Percentiles rank a stretch among this genome's conserved stretches.
Evolutionary conservation across 2,113 vertebrate genomes (phyloP).

Genomic region (Ursus arctos): DNA sequence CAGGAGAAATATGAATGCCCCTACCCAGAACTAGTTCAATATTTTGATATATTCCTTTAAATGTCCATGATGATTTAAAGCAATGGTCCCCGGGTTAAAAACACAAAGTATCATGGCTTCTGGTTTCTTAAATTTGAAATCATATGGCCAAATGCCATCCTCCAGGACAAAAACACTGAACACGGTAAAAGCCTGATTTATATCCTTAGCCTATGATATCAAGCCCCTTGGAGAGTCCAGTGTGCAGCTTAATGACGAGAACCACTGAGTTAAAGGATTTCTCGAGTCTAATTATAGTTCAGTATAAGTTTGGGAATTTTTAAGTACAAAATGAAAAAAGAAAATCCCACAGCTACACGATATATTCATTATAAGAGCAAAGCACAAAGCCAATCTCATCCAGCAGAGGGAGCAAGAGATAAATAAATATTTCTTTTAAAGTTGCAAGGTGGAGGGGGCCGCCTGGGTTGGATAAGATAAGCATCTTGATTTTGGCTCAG

Average conservation of each 20-base stretch:
- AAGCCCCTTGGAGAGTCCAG: background rate
- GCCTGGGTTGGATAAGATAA: no score
- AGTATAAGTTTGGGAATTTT: background rate
- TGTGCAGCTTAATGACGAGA: background rate
- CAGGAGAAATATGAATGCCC: background rate
- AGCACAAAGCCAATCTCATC: background rate
- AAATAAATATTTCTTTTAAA: background rate
- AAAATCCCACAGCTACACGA: background rate
- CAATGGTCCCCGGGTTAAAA: background rate
- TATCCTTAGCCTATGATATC: background rate
- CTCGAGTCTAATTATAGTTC: background rate
- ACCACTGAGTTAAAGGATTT: background rate
- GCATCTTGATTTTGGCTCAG: background rate
- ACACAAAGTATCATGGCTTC: background rate
- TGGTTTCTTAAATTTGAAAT: background rate
- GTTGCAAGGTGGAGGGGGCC: background rate
- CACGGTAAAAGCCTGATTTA: background rate
- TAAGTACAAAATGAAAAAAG: background rate
- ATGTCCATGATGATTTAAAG: background rate
- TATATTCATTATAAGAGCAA: background rate
- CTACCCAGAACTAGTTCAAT: background rate
- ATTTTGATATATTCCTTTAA: background rate
- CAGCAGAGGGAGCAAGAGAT: constrained; percentile 77
- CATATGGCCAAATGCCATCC: background rate
- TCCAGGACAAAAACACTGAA: background rate